Conservation (phyloP, 1,140 invertebrate species). For the Panagrolaimus sp. region DNA sequence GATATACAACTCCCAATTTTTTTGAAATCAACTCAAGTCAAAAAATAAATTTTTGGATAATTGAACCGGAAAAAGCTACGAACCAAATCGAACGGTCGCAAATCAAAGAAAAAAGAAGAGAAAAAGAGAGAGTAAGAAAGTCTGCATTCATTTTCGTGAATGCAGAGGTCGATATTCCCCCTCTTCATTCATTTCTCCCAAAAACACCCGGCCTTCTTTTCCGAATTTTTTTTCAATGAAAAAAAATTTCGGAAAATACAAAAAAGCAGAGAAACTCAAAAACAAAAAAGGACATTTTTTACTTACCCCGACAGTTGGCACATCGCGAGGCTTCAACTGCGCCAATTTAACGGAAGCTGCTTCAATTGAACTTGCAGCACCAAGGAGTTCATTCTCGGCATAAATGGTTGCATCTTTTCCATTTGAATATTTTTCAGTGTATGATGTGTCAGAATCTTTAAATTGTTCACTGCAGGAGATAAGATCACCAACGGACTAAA, state of each 20-base stretch:
- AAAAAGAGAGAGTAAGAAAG: conserved; percentile 27
- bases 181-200: too few relatives aligned
- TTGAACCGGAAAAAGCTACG: too few relatives aligned
- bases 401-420: conserved; percentile 81
- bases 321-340: conserved; percentile 73
- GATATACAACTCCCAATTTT: too few relatives aligned
- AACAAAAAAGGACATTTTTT: conserved; percentile 14
- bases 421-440: conserved; percentile 59
- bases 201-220: too few relatives aligned
- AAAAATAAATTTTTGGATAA: conserved; percentile 3
- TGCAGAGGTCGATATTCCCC: too few relatives aligned
- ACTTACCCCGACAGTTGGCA: conserved; percentile 50
- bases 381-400: conserved; percentile 93
- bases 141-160: too few relatives aligned
- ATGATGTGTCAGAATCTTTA: background rate
- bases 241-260: background rate
- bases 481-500: conserved; percentile 30
- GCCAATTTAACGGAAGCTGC: conserved; percentile 92
- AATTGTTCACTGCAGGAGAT: conserved; percentile 18
- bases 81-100: too few relatives aligned
- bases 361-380: conserved; percentile 93
- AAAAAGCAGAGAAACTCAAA: conserved; percentile 26
- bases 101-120: too few relatives aligned
- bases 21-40: background rate
- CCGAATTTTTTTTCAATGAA: background rate